phyloP scores from a whole-genome alignment of 2,888 invertebrate genomes.

The Crossocerus cetratus region DNA sequence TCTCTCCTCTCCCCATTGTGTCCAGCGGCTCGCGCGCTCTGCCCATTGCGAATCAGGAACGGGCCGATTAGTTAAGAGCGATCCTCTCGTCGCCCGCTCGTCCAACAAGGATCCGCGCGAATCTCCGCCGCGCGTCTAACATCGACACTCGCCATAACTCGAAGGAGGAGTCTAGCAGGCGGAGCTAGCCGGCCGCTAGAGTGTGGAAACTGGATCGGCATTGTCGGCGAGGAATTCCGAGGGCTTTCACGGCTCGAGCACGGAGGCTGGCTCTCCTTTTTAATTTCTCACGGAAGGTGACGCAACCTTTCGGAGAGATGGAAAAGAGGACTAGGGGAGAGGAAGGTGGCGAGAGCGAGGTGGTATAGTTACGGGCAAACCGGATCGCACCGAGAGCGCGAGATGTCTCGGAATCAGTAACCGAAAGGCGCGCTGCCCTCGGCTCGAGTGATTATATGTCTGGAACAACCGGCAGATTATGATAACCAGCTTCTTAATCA shows the following conservation, averaged over 20 bases:
- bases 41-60: conserved; percentile 24
- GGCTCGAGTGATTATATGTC: conserved; percentile 17
- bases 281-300: conserved; percentile 20
- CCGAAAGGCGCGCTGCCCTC: conserved; percentile 28
- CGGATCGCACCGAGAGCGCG: conserved; percentile 22
- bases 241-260: too few species aligned
- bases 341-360: conserved; percentile 9
- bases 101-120: not conserved
- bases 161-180: too few species aligned
- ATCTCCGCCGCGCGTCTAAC: too few species aligned
- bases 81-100: too few species aligned
- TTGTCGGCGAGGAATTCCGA: too few species aligned
- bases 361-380: conserved; percentile 20
- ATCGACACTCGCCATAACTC: too few species aligned
- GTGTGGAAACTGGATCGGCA: too few species aligned
- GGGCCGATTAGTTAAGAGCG: conserved; percentile 24
- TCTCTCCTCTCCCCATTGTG: conserved; percentile 44
- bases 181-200: too few species aligned
- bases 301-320: not conserved
- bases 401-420: conserved; percentile 22
- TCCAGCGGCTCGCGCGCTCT: conserved; percentile 20
- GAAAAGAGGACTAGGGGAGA: not conserved
- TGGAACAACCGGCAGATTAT: not conserved
- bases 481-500: conserved; percentile 30
- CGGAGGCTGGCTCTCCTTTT: conserved; percentile 1